These are phyloP conservation scores for Chiloscyllium punctatum DNA, from an alignment of 2,797 vertebrate genomes.

Conservation along the genomic window DNA sequence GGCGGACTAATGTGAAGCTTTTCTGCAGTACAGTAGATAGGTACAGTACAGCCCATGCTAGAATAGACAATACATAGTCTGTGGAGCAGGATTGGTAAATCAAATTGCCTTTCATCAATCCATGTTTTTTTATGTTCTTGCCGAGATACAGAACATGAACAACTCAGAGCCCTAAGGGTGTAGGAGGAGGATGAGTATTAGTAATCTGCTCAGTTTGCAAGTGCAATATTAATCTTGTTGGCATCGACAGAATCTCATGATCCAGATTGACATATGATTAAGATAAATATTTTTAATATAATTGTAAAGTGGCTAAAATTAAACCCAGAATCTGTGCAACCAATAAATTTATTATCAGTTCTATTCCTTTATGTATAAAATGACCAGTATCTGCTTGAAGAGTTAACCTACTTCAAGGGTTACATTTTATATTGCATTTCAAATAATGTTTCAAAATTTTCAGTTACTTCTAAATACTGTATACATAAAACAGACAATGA, in stretches of 20 bases:
- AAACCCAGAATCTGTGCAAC: background rate
- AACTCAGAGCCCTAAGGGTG: background rate
- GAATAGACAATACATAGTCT: background rate
- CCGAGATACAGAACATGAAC: background rate
- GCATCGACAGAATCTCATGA: background rate
- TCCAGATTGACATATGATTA: background rate
- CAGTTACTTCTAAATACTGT: background rate
- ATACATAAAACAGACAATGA: background rate
- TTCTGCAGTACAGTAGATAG: background rate
- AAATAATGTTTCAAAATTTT: background rate
- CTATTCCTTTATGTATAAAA: background rate
- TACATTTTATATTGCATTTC: background rate
- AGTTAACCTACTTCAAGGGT: background rate
- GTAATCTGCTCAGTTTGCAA: background rate
- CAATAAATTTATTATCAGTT: background rate
- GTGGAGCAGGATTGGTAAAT: background rate
- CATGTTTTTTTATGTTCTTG: background rate
- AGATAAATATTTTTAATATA: background rate
- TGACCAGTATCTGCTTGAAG: background rate
- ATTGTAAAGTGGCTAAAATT: background rate
- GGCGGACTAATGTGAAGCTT: background rate
- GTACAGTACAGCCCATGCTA: no score
- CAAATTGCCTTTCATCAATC: background rate
- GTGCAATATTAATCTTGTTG: background rate
- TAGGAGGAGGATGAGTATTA: background rate